Percentiles rank a stretch among this genome's conserved stretches.
phyloP scores from a whole-genome alignment of 2,797 vertebrate genomes.

The Staurois parvus region DNA sequence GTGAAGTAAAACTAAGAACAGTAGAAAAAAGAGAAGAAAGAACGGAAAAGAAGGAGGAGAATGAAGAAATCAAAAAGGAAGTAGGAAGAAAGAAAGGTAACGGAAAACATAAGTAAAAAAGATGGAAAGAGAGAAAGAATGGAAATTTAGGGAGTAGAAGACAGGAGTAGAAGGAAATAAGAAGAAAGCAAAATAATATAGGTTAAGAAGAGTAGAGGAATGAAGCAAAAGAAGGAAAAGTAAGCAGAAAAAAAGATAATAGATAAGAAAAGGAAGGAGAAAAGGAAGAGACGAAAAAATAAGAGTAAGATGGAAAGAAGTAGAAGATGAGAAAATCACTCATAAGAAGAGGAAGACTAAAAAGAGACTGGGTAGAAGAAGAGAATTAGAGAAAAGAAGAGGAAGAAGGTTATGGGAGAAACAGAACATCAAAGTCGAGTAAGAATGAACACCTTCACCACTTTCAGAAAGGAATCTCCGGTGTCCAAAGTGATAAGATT shows the following conservation, averaged over 20 bases:
- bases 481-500: not conserved
- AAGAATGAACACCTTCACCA: not conserved
- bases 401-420: not conserved
- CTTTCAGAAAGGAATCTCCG: not conserved
- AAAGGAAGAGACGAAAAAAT: not conserved
- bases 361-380: not conserved
- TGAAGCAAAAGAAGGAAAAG: not conserved
- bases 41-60: too few relatives aligned
- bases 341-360: not conserved
- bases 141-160: not conserved
- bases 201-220: not conserved
- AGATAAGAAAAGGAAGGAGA: not conserved
- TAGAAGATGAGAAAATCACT: not conserved
- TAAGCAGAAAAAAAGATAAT: too few relatives aligned
- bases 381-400: not conserved
- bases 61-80: too few relatives aligned
- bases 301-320: not conserved
- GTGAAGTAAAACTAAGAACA: not conserved
- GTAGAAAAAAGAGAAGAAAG: not conserved
- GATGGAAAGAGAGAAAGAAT: not conserved
- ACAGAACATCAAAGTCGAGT: not conserved
- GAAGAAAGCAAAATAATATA: too few relatives aligned
- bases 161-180: too few relatives aligned
- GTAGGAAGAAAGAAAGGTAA: not conserved
- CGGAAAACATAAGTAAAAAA: not conserved